Conservation (phyloP, 2,113 vertebrate species). For the Capreolus pygargus region DNA sequence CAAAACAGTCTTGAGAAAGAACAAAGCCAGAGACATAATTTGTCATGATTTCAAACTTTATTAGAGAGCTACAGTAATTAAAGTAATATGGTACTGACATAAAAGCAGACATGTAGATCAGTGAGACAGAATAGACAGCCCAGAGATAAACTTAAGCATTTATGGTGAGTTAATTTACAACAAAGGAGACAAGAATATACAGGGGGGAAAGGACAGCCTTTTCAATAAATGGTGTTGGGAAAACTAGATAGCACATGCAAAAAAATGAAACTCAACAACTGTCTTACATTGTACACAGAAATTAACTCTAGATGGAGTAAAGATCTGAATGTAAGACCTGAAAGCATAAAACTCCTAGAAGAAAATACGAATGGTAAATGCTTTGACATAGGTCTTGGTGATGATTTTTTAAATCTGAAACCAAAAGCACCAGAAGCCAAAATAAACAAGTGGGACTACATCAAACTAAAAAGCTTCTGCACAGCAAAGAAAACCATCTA, state of each 20-base stretch:
- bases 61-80: not conserved
- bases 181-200: not conserved
- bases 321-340: not conserved
- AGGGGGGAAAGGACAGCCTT: not conserved
- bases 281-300: not conserved
- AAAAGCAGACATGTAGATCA: not conserved
- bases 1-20: not conserved
- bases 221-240: not conserved
- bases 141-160: not conserved
- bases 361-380: not conserved
- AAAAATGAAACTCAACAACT: not conserved
- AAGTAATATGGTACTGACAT: not conserved
- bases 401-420: not conserved
- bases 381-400: not conserved
- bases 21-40: not conserved
- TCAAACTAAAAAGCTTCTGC: not conserved
- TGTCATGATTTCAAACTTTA: not conserved
- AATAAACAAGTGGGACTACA: not conserved
- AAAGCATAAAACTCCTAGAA: not conserved
- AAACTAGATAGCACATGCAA: not conserved
- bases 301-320: not conserved
- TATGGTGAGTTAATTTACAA: not conserved
- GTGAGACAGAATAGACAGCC: not conserved
- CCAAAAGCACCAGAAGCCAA: not conserved
- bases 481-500: not conserved